These are phyloP conservation scores for Heliothis peltigera DNA, from an alignment of 2,888 invertebrate genomes.

Conservation along the genomic window DNA sequence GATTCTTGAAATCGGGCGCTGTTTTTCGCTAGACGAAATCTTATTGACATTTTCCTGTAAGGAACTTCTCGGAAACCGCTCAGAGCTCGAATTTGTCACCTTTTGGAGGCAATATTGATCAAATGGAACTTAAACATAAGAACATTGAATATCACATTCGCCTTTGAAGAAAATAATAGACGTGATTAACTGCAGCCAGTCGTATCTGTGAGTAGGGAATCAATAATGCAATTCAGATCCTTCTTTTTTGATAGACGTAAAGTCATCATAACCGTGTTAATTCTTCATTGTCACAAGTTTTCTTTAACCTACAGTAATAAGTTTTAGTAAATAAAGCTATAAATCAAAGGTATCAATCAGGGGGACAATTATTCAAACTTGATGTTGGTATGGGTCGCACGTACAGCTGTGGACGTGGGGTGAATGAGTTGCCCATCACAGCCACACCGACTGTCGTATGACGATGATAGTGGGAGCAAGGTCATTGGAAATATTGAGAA, in stretches of 20 bases:
- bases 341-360: slow-evolving; percentile 63
- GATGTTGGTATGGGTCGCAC: slow-evolving; percentile 67
- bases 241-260: neutral
- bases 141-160: too few relatives aligned
- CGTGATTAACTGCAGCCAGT: neutral
- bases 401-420: slow-evolving; percentile 63
- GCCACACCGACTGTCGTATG: slow-evolving; percentile 23
- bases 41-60: too few relatives aligned
- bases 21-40: too few relatives aligned
- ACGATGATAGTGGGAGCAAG: slow-evolving; percentile 20
- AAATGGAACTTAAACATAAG: too few relatives aligned
- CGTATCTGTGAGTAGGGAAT: too few relatives aligned
- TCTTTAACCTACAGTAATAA: neutral
- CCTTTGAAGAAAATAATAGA: neutral
- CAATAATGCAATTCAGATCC: neutral
- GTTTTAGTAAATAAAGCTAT: slow-evolving; percentile 25
- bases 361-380: slow-evolving; percentile 75
- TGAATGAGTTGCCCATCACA: slow-evolving; percentile 53
- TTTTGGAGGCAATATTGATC: too few relatives aligned
- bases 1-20: too few relatives aligned
- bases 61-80: too few relatives aligned
- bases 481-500: slow-evolving; percentile 12
- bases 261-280: too few relatives aligned
- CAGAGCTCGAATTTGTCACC: too few relatives aligned
- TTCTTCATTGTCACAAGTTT: neutral